A percentile compares a stretch with the other conserved stretches of the same genome.
These are phyloP conservation scores for Temnothorax nylanderi DNA, from an alignment of 1,140 invertebrate genomes.

Conservation along the genomic window DNA sequence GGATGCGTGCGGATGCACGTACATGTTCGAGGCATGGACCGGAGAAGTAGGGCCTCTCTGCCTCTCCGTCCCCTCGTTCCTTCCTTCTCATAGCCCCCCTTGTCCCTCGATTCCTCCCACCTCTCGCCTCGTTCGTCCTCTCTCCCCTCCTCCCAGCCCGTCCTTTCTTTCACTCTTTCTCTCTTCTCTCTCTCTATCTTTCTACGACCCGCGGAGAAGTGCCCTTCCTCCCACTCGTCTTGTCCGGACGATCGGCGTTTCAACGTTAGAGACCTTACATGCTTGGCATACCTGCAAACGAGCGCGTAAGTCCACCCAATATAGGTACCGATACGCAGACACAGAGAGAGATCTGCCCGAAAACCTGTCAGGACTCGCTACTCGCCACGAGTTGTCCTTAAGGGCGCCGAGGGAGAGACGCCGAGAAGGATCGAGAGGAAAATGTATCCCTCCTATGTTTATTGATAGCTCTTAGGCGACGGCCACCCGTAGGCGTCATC, in stretches of 20 bases:
- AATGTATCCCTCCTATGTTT: not conserved
- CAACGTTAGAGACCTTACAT: constrained; percentile 76
- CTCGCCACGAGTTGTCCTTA: not conserved
- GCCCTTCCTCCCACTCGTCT: constrained; percentile 73
- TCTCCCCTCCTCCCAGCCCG: not conserved
- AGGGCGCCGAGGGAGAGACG: not conserved
- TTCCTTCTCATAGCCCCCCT: constrained; percentile 29
- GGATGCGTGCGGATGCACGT: constrained; percentile 24
- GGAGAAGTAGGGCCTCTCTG: constrained; percentile 60
- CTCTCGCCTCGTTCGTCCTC: constrained; percentile 15
- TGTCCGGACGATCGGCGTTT: constrained; percentile 65
- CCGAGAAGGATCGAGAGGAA: not conserved
- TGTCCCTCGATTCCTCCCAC: constrained; percentile 34
- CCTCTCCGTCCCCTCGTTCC: constrained; percentile 19
- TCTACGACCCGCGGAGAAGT: constrained; percentile 54
- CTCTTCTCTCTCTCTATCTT: constrained; percentile 15
- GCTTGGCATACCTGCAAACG: constrained; percentile 74
- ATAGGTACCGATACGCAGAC: constrained; percentile 40
- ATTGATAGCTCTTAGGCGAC: not conserved
- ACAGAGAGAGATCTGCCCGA: constrained; percentile 61
- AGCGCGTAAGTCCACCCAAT: constrained; percentile 69
- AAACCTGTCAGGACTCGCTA: constrained; percentile 42
- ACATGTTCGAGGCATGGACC: constrained; percentile 51
- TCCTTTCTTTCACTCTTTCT: constrained; percentile 53
- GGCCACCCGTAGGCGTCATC: not conserved